These are phyloP conservation scores for Apotomis betuletana DNA, from an alignment of 2,888 invertebrate genomes.

Conservation along the genomic window DNA sequence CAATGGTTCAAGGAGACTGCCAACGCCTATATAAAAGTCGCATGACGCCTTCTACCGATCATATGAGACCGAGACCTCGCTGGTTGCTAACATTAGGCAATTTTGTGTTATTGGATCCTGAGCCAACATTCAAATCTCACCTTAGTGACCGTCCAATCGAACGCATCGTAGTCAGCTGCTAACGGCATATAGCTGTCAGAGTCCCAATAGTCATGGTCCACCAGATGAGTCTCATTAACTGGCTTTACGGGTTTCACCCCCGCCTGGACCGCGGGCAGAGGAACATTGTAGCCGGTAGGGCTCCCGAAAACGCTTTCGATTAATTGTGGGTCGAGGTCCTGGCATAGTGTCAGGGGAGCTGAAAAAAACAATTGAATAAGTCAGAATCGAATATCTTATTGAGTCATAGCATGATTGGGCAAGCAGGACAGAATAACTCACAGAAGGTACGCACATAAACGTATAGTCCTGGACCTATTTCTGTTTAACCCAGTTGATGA, in stretches of 20 bases:
- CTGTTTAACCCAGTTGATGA: no score
- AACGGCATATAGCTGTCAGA: conserved; percentile 59
- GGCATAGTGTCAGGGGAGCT: conserved; percentile 33
- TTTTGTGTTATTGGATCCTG: no score
- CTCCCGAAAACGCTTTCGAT: conserved; percentile 61
- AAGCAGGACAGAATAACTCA: no score
- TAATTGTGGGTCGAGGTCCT: conserved; percentile 52
- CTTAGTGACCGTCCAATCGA: conserved; percentile 87
- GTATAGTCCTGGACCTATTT: no score
- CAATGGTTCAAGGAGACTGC: no score
- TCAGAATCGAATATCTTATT: neutral
- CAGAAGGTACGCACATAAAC: no score
- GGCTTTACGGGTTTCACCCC: conserved; percentile 37
- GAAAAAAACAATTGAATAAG: conserved; percentile 3
- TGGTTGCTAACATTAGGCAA: no score
- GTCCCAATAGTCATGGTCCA: conserved; percentile 62
- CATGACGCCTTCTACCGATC: no score
- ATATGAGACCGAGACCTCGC: no score
- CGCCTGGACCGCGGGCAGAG: conserved; percentile 33
- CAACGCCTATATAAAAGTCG: no score
- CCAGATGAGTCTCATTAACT: conserved; percentile 52
- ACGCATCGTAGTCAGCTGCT: conserved; percentile 79
- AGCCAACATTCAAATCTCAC: conserved; percentile 47
- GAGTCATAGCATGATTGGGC: no score
- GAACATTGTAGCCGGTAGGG: conserved; percentile 27